Base-by-base conservation (phyloP, 2,113 vertebrate genomes). In the Varanus salvator region DNA sequence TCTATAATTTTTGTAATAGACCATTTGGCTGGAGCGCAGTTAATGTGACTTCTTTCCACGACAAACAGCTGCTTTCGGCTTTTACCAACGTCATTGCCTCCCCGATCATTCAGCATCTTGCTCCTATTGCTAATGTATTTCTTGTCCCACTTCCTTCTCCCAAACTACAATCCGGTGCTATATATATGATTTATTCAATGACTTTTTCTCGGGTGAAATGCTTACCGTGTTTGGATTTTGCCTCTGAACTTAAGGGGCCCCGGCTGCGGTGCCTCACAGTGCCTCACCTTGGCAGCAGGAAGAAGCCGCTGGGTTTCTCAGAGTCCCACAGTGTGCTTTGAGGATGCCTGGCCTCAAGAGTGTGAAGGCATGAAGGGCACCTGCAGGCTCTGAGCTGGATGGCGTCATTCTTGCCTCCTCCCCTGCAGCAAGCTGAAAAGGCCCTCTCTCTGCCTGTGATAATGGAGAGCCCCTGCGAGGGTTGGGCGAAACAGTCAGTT, bases 1-100 rank as follows among this genome's bases (percentile, higher is more conserved):
- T 84, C 92, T 90, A 94, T 97, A 95, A 96, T 95, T 96, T 44
- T 96, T 94, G 96, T 94, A 94, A 95, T 95, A 89, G 86, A 90
- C 89, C 92, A 93, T 94, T 94, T 93, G 93, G 85, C 93, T 94
- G 94, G 87, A 87, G 92, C 94, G 94, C 89, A 85, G 75, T 94
- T 94, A 94, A 87, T 95, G n/a, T 94, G 95, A 95, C 82, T 93
- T 95, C 89, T 91, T 95, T 96, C 95, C 92, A 94, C 94, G 93
- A 96, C 95, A 96, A 96, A 94, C 90, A 95, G 86, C 91, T 95
- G 91, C 87, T 94, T 87, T 95, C 95, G 90, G 80, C 92, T 95
- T 80, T 94, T 95, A 89, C 90, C 92, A 94, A 3, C 95, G 92
- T 94, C 92, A 82, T 90, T 72, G 94, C 52, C 57, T 93, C 34